Percentiles rank a stretch among this genome's conserved stretches.
Conservation (phyloP, 2,113 vertebrate genomes). For the Taxidea taxus region DNA sequence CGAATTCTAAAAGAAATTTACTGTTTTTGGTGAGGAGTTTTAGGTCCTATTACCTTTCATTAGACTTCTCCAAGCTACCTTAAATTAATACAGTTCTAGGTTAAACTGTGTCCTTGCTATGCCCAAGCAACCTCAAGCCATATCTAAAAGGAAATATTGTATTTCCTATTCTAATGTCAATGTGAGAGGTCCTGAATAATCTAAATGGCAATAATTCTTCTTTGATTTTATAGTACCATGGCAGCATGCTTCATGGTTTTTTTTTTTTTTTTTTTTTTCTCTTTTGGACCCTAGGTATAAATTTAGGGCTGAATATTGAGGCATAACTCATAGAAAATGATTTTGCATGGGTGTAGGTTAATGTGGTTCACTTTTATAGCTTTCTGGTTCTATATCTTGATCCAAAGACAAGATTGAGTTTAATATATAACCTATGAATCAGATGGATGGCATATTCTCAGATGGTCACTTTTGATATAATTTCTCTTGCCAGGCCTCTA, state of each 20-base stretch:
- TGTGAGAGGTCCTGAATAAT: not conserved
- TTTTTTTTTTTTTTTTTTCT: slow-evolving; percentile 37
- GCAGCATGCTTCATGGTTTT: slow-evolving; percentile 13
- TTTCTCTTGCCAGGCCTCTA: slow-evolving; percentile 23
- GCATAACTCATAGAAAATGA: slow-evolving; percentile 49
- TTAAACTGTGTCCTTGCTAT: not conserved
- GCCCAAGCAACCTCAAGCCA: not conserved
- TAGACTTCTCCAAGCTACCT: not conserved
- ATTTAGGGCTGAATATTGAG: slow-evolving; percentile 44
- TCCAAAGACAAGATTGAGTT: not conserved
- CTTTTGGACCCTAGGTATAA: slow-evolving; percentile 1
- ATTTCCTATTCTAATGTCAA: not conserved
- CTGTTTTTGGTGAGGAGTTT: not conserved
- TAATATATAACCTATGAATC: slow-evolving; percentile 34
- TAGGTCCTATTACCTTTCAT: not conserved
- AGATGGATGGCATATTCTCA: not conserved
- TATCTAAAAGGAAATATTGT: not conserved
- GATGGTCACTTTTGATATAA: slow-evolving; percentile 24
- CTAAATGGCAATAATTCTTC: slow-evolving; percentile 1
- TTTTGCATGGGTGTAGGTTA: slow-evolving; percentile 33
- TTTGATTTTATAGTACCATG: slow-evolving; percentile 7
- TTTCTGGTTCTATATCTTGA: slow-evolving; percentile 49
- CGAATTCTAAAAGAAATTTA: not conserved
- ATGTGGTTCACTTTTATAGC: slow-evolving; percentile 44
- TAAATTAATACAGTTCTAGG: not conserved